These are phyloP conservation scores for Caenorhabditis tropicalis DNA, from an alignment of 1,140 invertebrate genomes.

Conservation along the genomic window DNA sequence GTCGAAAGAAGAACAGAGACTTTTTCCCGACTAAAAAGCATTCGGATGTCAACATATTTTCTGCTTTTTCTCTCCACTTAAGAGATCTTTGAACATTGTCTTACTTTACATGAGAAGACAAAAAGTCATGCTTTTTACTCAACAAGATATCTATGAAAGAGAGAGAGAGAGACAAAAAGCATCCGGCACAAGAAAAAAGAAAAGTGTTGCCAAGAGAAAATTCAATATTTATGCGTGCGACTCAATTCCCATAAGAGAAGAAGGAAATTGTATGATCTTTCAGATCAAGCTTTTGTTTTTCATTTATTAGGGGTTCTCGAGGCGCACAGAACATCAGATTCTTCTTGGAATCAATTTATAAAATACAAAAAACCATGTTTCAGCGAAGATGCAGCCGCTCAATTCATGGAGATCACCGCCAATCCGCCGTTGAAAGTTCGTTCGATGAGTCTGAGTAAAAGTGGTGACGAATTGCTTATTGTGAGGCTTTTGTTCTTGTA, in stretches of 20 bases:
- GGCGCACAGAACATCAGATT: too few species aligned
- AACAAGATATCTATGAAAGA: not conserved
- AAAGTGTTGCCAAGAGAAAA: not conserved
- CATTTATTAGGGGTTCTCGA: too few species aligned
- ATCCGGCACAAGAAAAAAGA: not conserved
- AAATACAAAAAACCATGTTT: not conserved
- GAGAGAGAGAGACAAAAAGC: not conserved
- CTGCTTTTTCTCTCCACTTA: not conserved
- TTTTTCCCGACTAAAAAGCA: not conserved
- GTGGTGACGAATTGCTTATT: constrained; percentile 41
- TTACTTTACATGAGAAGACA: not conserved
- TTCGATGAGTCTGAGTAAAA: constrained; percentile 43
- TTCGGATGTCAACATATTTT: not conserved
- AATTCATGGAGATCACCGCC: constrained; percentile 33
- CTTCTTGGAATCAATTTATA: too few species aligned
- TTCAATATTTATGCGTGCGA: not conserved
- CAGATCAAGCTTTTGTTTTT: too few species aligned
- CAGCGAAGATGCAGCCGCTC: constrained; percentile 29
- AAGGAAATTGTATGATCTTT: not conserved
- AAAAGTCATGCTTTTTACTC: not conserved
- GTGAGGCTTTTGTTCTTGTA: not conserved
- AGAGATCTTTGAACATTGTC: not conserved
- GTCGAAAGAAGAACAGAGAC: not conserved
- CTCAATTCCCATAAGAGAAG: not conserved
- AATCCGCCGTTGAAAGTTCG: constrained; percentile 43